Evolutionary conservation across 1,140 invertebrate species (phyloP).

Genomic region (Copidosoma floridanum): DNA sequence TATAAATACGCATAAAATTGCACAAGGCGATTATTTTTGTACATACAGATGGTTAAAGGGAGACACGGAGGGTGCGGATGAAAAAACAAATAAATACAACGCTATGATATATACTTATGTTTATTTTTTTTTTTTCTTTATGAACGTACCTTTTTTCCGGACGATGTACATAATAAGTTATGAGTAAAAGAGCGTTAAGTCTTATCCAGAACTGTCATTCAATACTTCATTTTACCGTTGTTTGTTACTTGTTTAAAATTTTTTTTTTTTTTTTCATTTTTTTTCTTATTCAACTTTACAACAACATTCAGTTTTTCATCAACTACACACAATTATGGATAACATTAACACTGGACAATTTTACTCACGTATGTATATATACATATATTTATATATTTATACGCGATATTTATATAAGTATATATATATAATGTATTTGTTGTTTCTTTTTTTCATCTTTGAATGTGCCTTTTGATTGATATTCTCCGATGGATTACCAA

Average conservation of each 20-base stretch:
- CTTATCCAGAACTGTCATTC: constrained; percentile 46
- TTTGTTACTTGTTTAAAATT: no score
- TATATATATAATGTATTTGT: constrained; percentile 53
- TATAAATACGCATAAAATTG: no score
- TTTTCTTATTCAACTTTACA: constrained; percentile 22
- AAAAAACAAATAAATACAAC: constrained; percentile 26
- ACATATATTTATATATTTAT: constrained; percentile 28
- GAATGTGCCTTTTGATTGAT: constrained; percentile 50
- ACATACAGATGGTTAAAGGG: background rate
- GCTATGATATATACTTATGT: constrained; percentile 52
- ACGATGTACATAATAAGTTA: constrained; percentile 55
- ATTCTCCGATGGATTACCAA: constrained; percentile 51
- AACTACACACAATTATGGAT: constrained; percentile 45
- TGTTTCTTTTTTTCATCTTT: no score
- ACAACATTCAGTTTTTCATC: constrained; percentile 20
- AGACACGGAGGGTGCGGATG: background rate
- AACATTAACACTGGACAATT: constrained; percentile 48
- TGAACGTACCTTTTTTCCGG: constrained; percentile 49
- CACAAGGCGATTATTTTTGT: no score
- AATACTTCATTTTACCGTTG: no score
- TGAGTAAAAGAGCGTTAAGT: constrained; percentile 54
- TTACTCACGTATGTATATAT: constrained; percentile 53
- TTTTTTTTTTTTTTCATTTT: constrained; percentile 2
- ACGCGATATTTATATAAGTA: constrained; percentile 48
- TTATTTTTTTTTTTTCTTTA: constrained; percentile 52